Conservation (phyloP, 2,797 vertebrate species). For the Trachops cirrhosus region DNA sequence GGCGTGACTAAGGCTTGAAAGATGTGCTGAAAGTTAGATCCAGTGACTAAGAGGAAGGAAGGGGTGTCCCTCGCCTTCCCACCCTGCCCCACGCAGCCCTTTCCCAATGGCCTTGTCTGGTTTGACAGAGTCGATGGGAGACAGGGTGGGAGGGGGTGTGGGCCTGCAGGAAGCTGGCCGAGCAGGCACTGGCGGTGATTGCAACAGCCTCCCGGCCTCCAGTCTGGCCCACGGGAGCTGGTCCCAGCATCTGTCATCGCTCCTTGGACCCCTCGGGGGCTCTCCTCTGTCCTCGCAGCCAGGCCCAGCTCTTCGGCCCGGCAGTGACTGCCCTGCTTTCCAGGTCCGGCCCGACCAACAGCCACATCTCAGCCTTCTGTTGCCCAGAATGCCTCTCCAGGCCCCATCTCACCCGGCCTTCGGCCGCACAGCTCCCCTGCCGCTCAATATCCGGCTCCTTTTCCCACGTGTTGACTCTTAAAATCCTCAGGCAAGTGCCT, state of each 20-base stretch:
- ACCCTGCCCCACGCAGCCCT: background rate
- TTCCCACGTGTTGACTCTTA: background rate
- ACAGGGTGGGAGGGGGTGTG: background rate
- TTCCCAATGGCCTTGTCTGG: slow-evolving; percentile 56
- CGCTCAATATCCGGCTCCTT: background rate
- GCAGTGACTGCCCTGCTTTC: background rate
- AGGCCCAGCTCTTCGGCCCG: background rate
- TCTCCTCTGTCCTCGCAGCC: rapidly evolving
- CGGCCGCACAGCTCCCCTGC: rapidly evolving
- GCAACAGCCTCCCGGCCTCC: background rate
- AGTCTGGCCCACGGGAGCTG: background rate
- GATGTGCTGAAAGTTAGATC: slow-evolving; percentile 60
- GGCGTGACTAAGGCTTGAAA: slow-evolving; percentile 49
- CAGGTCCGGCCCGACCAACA: background rate
- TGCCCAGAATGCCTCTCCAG: background rate
- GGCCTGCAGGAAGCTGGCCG: background rate
- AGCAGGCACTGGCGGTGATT: background rate
- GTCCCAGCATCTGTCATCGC: rapidly evolving
- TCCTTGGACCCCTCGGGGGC: rapidly evolving
- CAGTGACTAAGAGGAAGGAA: slow-evolving; percentile 68
- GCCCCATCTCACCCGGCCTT: background rate
- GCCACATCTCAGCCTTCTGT: background rate
- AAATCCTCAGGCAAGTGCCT: background rate
- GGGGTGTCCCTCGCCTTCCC: slow-evolving; percentile 40
- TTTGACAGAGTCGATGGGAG: background rate